Evolutionary conservation across 2,888 invertebrate genomes (phyloP), one percentile per base, ranked within the genome.

Genomic region (Cabera pusaria): DNA sequence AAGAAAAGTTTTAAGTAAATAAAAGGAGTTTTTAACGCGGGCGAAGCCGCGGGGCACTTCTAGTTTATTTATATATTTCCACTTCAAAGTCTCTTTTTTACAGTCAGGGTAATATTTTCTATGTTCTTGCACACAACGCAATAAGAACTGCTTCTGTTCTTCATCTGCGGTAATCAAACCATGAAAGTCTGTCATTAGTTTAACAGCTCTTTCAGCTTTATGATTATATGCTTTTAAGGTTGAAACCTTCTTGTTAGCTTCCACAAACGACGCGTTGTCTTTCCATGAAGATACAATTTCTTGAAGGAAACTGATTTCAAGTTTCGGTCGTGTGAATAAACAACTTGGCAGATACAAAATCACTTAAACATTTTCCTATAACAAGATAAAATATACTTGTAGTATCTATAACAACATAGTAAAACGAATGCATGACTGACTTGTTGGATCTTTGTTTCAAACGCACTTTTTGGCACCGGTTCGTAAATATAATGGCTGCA

Each of bases 141-240:
- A 6, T 8, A 49, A 45, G 35, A 21, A 41, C 11, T 31, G 31
- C 5, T 35, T 29, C 39, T 49, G 40, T 29, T 48, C 42, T 25
- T 52, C 46, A 5, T 52, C 9, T 10, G 35, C 52, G 17, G 47
- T 45, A 27, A 49, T 44, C 5, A 51, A 33, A 12, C 45, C 47
- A 33, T 51, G 27, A 42, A 51, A 56, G 25, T 49, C 47, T 49
- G 47, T 40, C 48, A 51, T 48, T n/a, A 43, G 14, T 37, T 49
- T 45, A 6, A 52, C 45, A 23, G 33, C 45, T 43, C 47, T 25
- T 14, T 25, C 24, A 11, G 44, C 48, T 18, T 36, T 41, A 29
- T 52, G 44, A 29, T 49, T 50, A 0, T 48, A 43, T 20, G 20
- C 36, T 17, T 24, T 45, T 17, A 50, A 33, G 2, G n/a, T 11